Conservation (phyloP, 53 echinoderm and acorn worm species). For the Stichopus horrens region DNA sequence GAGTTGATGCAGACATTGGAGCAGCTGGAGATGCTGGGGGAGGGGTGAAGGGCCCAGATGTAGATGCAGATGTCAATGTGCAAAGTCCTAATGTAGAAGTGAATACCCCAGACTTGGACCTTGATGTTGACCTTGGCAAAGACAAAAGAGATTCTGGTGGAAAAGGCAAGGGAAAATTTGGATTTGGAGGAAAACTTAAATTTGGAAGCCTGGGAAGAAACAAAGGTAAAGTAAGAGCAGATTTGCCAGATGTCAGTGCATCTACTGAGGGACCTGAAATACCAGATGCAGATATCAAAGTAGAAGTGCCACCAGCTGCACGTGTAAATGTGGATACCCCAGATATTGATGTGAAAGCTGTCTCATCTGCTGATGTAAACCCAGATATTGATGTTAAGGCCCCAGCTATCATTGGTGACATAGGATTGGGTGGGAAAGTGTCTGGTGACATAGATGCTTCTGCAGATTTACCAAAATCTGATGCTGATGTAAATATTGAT, state of each 20-base stretch:
- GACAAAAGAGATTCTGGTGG: conserved; percentile 23
- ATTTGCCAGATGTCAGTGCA: conserved; percentile 53
- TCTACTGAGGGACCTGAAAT: conserved; percentile 59
- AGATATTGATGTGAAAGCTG: conserved; percentile 44
- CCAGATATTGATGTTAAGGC: conserved; percentile 58
- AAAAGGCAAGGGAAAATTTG: conserved; percentile 52
- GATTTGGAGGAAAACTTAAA: conserved; percentile 55
- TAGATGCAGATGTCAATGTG: conserved; percentile 30
- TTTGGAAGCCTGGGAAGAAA: conserved; percentile 41
- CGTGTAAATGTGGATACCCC: conserved; percentile 56
- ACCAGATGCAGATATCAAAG: conserved; percentile 59
- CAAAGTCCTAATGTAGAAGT: conserved; percentile 29
- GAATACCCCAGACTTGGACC: conserved; percentile 43
- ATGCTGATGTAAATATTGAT: conserved; percentile 53
- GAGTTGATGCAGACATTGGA: conserved; percentile 28
- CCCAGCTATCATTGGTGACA: conserved; percentile 53
- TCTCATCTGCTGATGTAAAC: conserved; percentile 30
- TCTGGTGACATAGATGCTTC: conserved; percentile 55
- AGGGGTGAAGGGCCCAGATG: background rate
- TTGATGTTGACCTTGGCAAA: conserved; percentile 22
- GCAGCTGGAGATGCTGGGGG: conserved; percentile 35
- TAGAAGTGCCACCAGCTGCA: conserved; percentile 47
- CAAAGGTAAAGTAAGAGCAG: conserved; percentile 33
- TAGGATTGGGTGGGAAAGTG: conserved; percentile 47
- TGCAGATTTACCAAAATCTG: conserved; percentile 56